These are phyloP conservation scores for Ailuropoda melanoleuca DNA, from an alignment of 2,113 vertebrate genomes.

Conservation along the genomic window DNA sequence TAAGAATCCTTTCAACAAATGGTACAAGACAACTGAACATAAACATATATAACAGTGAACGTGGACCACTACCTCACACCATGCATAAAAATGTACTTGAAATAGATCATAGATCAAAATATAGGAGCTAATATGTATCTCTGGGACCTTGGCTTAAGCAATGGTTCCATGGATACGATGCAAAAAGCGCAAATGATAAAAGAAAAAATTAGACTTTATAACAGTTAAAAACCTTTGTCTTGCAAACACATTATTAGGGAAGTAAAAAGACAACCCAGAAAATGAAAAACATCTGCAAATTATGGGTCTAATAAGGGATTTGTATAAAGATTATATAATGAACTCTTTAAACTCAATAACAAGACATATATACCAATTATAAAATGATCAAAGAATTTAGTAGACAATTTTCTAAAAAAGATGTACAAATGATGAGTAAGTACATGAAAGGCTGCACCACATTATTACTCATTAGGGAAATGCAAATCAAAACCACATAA, in stretches of 20 bases:
- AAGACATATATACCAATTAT: neutral
- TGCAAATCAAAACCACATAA: neutral
- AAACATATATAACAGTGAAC: neutral
- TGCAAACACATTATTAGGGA: neutral
- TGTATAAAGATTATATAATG: neutral
- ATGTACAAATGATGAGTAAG: neutral
- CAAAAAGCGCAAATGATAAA: neutral
- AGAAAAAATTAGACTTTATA: neutral
- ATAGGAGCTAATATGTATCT: neutral
- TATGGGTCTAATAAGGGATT: neutral
- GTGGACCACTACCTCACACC: neutral
- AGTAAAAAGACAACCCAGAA: neutral
- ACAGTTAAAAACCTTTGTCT: neutral
- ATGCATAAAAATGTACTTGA: neutral
- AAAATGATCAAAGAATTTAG: slow-evolving; percentile 24
- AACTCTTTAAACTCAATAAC: neutral
- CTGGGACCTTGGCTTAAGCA: neutral
- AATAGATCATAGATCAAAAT: neutral
- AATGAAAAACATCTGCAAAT: neutral
- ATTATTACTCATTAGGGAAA: neutral
- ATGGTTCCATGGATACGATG: neutral
- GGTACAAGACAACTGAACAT: neutral
- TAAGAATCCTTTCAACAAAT: neutral
- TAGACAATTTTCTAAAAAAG: neutral
- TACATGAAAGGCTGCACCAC: neutral